phyloP scores from a whole-genome alignment of 2,888 invertebrate genomes.

The Melanophora roralis region DNA sequence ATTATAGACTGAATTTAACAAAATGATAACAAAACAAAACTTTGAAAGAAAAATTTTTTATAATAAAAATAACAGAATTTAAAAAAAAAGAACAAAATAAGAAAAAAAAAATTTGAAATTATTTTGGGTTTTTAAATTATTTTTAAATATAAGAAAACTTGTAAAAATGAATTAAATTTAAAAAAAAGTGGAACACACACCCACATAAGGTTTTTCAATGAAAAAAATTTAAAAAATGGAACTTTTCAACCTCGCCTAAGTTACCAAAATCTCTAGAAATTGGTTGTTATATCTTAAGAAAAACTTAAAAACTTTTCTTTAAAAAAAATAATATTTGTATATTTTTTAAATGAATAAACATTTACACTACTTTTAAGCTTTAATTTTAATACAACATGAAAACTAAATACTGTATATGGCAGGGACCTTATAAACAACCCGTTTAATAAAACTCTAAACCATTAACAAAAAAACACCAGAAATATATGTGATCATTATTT shows the following conservation, averaged over 20 bases:
- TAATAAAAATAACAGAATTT: slow-evolving; percentile 16
- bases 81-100: slow-evolving; percentile 21
- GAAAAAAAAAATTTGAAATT: slow-evolving; percentile 10
- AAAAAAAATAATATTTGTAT: slow-evolving; percentile 10
- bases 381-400: slow-evolving; percentile 23
- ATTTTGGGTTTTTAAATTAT: background rate
- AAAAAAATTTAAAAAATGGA: slow-evolving; percentile 47
- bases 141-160: background rate
- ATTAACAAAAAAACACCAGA: background rate
- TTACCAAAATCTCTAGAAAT: slow-evolving; percentile 60
- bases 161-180: slow-evolving; percentile 12
- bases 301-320: slow-evolving; percentile 28
- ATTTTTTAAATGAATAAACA: background rate
- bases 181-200: background rate
- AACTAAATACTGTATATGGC: slow-evolving; percentile 12
- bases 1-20: slow-evolving; percentile 57
- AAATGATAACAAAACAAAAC: background rate
- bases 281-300: slow-evolving; percentile 51
- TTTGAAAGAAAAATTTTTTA: slow-evolving; percentile 4
- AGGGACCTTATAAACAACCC: slow-evolving; percentile 9
- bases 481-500: slow-evolving; percentile 45
- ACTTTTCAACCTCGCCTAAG: slow-evolving; percentile 65
- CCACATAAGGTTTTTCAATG: slow-evolving; percentile 2
- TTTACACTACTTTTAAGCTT: slow-evolving; percentile 31
- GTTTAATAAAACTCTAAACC: background rate